A percentile compares a stretch with the other conserved stretches of the same genome.
Evolutionary conservation across 2,797 vertebrate genomes (phyloP).

Genomic region (Arrhamphus sclerolepis): DNA sequence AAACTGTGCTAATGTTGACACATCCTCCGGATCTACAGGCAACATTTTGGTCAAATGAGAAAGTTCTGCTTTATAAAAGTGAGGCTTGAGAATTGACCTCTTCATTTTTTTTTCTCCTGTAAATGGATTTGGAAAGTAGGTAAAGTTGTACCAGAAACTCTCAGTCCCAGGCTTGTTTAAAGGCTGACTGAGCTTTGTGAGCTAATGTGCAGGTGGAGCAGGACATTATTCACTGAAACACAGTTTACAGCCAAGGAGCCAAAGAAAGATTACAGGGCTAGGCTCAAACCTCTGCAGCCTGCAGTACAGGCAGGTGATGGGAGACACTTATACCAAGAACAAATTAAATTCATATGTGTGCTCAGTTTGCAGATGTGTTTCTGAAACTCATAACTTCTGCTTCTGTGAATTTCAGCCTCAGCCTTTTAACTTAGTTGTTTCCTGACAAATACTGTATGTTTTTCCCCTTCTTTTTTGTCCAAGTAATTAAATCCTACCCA

Average conservation of each 20-base stretch:
- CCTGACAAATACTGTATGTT: conserved; percentile 19
- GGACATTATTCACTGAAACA: conserved; percentile 57
- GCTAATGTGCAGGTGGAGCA: conserved; percentile 52
- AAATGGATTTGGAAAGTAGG: too few species aligned
- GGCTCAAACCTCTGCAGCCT: conserved; percentile 43
- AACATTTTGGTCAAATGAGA: too few species aligned
- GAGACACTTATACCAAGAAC: background rate
- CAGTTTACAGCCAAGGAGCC: conserved; percentile 44
- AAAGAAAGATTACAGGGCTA: conserved; percentile 50
- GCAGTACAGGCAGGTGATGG: conserved; percentile 26
- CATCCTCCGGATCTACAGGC: too few species aligned
- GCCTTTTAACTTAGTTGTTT: conserved; percentile 24
- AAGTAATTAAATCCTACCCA: conserved; percentile 46
- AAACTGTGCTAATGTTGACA: too few species aligned
- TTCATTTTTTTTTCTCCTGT: too few species aligned
- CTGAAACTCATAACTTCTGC: background rate
- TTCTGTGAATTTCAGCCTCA: conserved; percentile 11
- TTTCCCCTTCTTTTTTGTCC: conserved; percentile 39
- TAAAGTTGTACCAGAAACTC: too few species aligned
- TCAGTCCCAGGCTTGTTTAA: conserved; percentile 48
- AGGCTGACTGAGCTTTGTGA: conserved; percentile 42
- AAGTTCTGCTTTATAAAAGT: too few species aligned
- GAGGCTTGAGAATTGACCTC: too few species aligned
- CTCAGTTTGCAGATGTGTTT: background rate
- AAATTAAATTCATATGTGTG: too few species aligned